These are phyloP conservation scores for Troides oblongomaculatus DNA, from an alignment of 2,888 invertebrate species.

Conservation along the genomic window DNA sequence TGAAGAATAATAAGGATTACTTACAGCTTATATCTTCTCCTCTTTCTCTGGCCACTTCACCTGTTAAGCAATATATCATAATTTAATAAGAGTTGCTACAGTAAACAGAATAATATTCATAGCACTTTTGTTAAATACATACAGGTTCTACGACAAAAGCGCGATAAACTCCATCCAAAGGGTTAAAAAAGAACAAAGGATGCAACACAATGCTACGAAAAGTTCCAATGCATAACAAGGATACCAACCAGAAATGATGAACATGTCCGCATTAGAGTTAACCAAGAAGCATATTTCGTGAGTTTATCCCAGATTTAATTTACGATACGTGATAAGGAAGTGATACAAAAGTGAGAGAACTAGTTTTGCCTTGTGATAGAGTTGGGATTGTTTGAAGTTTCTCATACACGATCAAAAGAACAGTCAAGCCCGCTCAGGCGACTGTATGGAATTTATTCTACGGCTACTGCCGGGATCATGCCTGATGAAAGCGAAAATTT, in stretches of 20 bases:
- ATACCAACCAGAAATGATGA: conserved; percentile 73
- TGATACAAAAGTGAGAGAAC: conserved; percentile 54
- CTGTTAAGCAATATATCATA: conserved; percentile 71
- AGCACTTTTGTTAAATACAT: conserved; percentile 28
- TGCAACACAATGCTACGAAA: conserved; percentile 57
- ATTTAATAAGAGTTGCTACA: conserved; percentile 13
- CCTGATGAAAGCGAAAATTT: conserved; percentile 58
- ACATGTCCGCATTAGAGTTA: conserved; percentile 77
- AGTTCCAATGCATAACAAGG: conserved; percentile 61
- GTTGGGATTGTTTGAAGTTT: conserved; percentile 27
- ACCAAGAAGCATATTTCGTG: conserved; percentile 77
- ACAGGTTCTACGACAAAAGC: conserved; percentile 67
- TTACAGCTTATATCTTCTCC: conserved; percentile 89
- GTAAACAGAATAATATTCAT: conserved; percentile 14
- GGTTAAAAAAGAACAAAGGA: conserved; percentile 8
- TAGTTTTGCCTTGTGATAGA: conserved; percentile 38
- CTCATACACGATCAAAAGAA: conserved; percentile 33
- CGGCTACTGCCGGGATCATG: conserved; percentile 66
- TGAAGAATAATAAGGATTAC: conserved; percentile 54
- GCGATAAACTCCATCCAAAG: conserved; percentile 61
- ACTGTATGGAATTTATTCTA: conserved; percentile 46
- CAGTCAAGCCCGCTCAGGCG: conserved; percentile 49
- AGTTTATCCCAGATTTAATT: conserved; percentile 42
- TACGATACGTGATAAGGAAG: conserved; percentile 43
- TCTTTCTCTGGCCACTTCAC: conserved; percentile 87